Conservation (phyloP, 2,113 vertebrate genomes). For the Haemorhous mexicanus region DNA sequence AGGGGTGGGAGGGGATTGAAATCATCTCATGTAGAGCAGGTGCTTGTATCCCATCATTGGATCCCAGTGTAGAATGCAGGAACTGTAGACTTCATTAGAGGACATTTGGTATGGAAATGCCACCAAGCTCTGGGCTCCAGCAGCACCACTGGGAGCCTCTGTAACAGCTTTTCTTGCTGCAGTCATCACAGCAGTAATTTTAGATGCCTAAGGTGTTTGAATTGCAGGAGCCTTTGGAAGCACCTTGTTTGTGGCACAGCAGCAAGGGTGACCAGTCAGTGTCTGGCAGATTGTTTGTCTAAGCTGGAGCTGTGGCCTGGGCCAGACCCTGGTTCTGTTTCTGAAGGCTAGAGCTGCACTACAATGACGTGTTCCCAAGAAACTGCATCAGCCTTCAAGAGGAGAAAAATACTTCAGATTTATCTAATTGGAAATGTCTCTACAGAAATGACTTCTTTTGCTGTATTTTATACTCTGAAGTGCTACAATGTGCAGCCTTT, state of each 20-base stretch:
- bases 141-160: background rate
- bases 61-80: background rate
- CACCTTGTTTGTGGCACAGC: background rate
- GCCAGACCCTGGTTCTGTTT: background rate
- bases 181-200: background rate
- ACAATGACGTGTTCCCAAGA: background rate
- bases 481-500: background rate
- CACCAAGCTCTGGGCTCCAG: background rate
- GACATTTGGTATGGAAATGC: background rate
- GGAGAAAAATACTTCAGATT: background rate
- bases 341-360: background rate
- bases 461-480: background rate
- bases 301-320: background rate
- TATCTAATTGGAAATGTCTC: background rate
- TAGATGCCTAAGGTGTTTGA: background rate
- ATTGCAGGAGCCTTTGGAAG: background rate
- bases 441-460: background rate
- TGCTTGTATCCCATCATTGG: fast-evolving
- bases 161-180: background rate
- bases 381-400: background rate
- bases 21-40: background rate
- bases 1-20: background rate
- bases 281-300: background rate
- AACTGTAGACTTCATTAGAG: background rate
- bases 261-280: background rate